Evolutionary conservation across 2,888 invertebrate genomes (phyloP).

Genomic region (Harmothoe impar): DNA sequence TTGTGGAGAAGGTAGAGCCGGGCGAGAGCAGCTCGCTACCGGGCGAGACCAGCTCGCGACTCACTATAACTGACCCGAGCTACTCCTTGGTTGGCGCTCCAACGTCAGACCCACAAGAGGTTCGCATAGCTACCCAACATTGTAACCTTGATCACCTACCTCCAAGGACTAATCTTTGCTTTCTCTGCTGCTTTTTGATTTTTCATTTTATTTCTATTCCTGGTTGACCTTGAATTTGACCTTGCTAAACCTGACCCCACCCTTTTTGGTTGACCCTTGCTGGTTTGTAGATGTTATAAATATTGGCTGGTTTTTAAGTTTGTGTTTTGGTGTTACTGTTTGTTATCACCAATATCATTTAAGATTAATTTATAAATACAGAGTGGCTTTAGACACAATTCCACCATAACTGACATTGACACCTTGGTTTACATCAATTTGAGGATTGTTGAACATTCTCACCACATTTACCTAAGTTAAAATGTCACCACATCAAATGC

Average conservation of each 20-base stretch:
- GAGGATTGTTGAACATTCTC: no score
- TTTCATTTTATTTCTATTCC: not conserved
- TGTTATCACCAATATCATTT: not conserved
- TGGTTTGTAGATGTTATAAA: not conserved
- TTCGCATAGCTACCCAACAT: constrained; percentile 39
- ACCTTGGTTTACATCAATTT: no score
- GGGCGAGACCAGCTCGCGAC: not conserved
- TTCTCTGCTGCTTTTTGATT: constrained; percentile 19
- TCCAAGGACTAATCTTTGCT: constrained; percentile 19
- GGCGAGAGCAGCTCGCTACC: constrained; percentile 13
- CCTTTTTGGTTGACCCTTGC: not conserved
- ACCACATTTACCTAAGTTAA: no score
- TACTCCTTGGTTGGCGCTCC: not conserved
- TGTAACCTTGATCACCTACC: not conserved
- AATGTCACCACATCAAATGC: no score
- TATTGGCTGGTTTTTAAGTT: not conserved
- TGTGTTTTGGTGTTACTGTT: no score
- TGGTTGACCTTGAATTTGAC: constrained; percentile 34
- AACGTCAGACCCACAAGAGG: constrained; percentile 6
- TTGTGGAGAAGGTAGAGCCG: constrained; percentile 53
- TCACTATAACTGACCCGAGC: not conserved
- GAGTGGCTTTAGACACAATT: no score
- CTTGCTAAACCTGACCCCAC: not conserved
- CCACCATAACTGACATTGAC: no score
- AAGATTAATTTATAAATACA: no score